phyloP scores from a whole-genome alignment of 2,888 invertebrate genomes.

The Nemapogon koenigi region DNA sequence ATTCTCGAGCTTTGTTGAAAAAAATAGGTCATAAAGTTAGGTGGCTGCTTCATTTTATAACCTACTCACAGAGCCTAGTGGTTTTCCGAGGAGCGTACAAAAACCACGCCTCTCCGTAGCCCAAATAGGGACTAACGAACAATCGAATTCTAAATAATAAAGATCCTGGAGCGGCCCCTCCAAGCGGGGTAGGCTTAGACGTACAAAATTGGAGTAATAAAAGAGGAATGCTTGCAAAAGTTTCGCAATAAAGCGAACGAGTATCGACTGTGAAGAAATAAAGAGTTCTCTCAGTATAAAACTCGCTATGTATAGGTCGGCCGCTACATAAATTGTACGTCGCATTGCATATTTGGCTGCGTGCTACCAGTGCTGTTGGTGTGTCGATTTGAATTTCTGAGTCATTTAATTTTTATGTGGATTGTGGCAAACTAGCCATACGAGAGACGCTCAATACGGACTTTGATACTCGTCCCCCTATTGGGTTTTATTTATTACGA shows the following conservation, averaged over 20 bases:
- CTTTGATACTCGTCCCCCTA: no score
- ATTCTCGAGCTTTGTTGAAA: no score
- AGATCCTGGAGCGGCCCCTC: slow-evolving; percentile 35
- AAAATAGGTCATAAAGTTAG: no score
- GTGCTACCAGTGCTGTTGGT: slow-evolving; percentile 3
- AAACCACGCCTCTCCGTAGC: slow-evolving; percentile 9
- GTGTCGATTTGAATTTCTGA: slow-evolving; percentile 9
- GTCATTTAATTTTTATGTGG: slow-evolving; percentile 8
- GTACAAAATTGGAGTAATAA: slow-evolving; percentile 64
- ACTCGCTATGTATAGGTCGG: slow-evolving; percentile 13
- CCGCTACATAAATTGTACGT: slow-evolving; percentile 8
- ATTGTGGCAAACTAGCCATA: slow-evolving; percentile 6
- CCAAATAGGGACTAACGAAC: slow-evolving; percentile 18
- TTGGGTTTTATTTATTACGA: no score
- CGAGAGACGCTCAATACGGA: slow-evolving; percentile 1
- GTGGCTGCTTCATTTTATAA: no score
- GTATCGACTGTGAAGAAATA: slow-evolving; percentile 64
- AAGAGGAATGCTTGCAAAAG: slow-evolving; percentile 62
- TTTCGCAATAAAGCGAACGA: slow-evolving; percentile 62
- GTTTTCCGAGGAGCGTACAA: slow-evolving; percentile 2
- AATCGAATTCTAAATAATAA: slow-evolving; percentile 62
- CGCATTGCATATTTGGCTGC: slow-evolving; percentile 9
- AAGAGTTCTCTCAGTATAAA: slow-evolving; percentile 45
- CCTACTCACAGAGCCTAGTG: no score
- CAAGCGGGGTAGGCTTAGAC: slow-evolving; percentile 51